Percentiles rank a stretch among this genome's conserved stretches.
These are phyloP conservation scores for Spermophilus dauricus DNA, from an alignment of 2,113 vertebrate species.

Conservation along the genomic window DNA sequence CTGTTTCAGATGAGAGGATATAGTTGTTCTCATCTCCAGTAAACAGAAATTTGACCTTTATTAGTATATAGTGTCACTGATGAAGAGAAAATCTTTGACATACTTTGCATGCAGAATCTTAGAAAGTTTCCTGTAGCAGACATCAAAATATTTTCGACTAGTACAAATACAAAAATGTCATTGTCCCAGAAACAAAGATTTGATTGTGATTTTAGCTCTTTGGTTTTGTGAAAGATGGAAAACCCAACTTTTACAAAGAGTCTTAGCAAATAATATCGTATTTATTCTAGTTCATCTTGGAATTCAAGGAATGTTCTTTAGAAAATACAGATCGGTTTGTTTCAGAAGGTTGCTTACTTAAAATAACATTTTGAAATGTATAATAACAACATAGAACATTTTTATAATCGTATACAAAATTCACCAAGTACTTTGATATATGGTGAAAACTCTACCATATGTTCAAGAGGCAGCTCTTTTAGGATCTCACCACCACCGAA, in stretches of 20 bases:
- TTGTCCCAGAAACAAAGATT: not conserved
- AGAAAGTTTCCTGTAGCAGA: constrained; percentile 26
- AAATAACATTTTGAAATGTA: constrained; percentile 37
- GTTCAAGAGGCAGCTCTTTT: not conserved
- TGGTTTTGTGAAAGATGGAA: constrained; percentile 62
- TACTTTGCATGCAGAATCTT: not conserved
- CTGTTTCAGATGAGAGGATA: constrained; percentile 37
- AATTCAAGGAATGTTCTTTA: constrained; percentile 41
- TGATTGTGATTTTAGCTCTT: constrained; percentile 64
- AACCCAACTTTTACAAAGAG: constrained; percentile 43
- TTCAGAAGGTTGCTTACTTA: not conserved
- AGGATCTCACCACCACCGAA: too few relatives aligned
- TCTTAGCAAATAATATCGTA: not conserved
- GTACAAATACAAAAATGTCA: not conserved
- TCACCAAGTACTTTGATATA: not conserved
- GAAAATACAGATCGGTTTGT: constrained; percentile 29
- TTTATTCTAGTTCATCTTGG: constrained; percentile 62
- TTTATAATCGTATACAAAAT: not conserved
- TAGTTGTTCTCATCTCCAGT: not conserved
- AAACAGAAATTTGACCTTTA: not conserved
- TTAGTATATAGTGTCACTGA: not conserved
- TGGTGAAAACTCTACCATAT: not conserved
- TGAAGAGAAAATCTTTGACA: constrained; percentile 49
- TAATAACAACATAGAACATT: not conserved
- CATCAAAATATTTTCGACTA: constrained; percentile 29